A percentile compares a stretch with the other conserved stretches of the same genome.
These are phyloP conservation scores for Myotis daubentonii DNA, from an alignment of 2,797 vertebrate genomes.

Conservation along the genomic window DNA sequence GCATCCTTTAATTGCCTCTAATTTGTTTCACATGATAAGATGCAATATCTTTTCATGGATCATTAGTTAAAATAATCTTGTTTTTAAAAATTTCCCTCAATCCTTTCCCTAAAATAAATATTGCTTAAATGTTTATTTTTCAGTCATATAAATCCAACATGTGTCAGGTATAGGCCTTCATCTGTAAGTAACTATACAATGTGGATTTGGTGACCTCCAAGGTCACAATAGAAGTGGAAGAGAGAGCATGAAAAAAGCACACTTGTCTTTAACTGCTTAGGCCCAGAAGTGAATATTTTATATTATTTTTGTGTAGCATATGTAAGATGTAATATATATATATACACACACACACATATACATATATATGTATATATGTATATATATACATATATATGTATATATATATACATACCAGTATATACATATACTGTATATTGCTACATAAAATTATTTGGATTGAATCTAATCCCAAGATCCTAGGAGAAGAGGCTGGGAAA, in stretches of 20 bases:
- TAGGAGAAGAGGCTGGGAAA: neutral
- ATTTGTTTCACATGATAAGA: constrained; percentile 15
- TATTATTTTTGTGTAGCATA: neutral
- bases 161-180: neutral
- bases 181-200: neutral
- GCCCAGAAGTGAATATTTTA: neutral
- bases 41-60: neutral
- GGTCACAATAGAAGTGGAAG: neutral
- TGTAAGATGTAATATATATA: neutral
- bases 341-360: neutral
- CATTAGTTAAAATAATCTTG: neutral
- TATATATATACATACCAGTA: no score
- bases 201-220: neutral
- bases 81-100: neutral
- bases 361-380: neutral
- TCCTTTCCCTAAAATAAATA: neutral
- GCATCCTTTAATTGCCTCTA: neutral
- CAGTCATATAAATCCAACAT: neutral
- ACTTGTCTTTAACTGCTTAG: neutral
- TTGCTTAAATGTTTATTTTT: neutral
- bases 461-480: neutral
- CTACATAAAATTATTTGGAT: neutral
- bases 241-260: neutral
- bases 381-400: neutral
- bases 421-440: neutral